These are phyloP conservation scores for Chionoecetes opilio DNA, from an alignment of 1,140 invertebrate genomes.

Conservation along the genomic window DNA sequence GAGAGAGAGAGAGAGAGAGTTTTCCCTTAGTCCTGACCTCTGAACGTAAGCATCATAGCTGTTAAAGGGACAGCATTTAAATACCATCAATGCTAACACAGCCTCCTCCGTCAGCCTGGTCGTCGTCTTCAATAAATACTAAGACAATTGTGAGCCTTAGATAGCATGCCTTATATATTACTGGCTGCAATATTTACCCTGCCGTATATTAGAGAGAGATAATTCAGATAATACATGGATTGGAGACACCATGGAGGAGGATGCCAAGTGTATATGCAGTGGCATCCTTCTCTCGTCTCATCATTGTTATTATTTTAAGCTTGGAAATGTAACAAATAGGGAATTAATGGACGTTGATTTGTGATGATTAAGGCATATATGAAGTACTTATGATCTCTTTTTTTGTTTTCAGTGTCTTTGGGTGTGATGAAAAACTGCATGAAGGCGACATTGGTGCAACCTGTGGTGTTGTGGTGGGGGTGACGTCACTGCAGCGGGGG, in stretches of 20 bases:
- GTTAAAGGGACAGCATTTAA: neutral
- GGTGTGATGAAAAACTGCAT: neutral
- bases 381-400: no score
- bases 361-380: no score
- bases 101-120: neutral
- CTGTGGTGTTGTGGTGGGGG: neutral
- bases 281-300: neutral
- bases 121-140: neutral
- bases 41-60: neutral
- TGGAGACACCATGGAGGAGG: neutral
- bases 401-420: neutral
- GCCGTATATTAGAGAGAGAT: neutral
- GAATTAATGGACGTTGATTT: no score
- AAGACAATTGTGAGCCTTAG: neutral
- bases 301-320: neutral
- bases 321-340: no score
- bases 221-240: neutral
- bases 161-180: neutral
- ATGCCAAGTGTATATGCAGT: neutral
- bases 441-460: neutral
- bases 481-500: conserved; percentile 60
- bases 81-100: neutral
- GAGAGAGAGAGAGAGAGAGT: conserved; percentile 25
- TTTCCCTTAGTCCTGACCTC: neutral
- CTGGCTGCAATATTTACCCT: neutral